Evolutionary conservation across 2,113 vertebrate genomes (phyloP).

Genomic region (Calyptomena viridis): DNA sequence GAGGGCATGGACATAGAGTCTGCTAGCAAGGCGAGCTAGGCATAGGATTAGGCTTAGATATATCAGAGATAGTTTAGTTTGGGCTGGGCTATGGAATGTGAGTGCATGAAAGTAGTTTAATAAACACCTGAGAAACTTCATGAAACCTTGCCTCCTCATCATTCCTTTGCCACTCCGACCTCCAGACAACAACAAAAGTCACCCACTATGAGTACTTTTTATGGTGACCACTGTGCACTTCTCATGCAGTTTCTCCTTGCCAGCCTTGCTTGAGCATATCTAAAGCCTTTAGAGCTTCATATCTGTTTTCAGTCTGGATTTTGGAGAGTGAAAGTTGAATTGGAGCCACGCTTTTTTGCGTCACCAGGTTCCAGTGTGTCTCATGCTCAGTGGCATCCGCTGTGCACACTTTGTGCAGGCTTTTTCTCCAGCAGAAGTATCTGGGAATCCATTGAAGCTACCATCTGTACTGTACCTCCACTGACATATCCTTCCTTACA

Average conservation of each 20-base stretch:
- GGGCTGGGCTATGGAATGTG: too few species aligned
- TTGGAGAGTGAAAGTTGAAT: background rate
- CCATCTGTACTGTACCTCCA: too few species aligned
- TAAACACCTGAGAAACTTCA: too few species aligned
- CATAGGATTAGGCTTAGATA: too few species aligned
- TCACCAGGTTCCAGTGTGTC: background rate
- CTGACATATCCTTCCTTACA: background rate
- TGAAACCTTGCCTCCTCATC: too few species aligned
- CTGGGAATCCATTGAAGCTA: background rate
- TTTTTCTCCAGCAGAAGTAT: background rate
- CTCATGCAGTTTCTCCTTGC: background rate
- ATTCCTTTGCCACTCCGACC: too few species aligned
- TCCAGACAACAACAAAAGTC: too few species aligned
- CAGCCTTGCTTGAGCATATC: background rate
- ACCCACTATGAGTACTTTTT: background rate
- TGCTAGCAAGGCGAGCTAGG: too few species aligned
- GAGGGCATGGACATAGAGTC: too few species aligned
- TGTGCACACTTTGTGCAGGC: background rate
- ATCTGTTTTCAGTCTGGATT: background rate
- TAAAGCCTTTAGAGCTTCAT: background rate
- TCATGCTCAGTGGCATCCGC: background rate
- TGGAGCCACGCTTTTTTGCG: background rate
- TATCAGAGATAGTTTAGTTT: too few species aligned
- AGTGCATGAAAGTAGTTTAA: too few species aligned
- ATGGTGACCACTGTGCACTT: background rate